These are phyloP conservation scores for Karalla daura DNA, from an alignment of 2,797 vertebrate genomes.

Conservation along the genomic window DNA sequence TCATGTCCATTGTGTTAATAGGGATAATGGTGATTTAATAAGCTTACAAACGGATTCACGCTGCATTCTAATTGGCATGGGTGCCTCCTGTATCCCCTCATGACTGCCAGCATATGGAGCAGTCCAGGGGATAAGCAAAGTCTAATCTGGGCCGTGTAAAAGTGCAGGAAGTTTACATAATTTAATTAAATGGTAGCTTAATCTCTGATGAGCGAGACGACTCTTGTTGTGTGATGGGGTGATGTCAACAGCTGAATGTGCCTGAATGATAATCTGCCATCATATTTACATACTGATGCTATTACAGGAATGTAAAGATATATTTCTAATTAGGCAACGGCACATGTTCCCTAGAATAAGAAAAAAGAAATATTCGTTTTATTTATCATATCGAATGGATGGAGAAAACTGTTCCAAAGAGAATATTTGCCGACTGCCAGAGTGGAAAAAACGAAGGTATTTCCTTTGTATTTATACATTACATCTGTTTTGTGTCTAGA, in stretches of 20 bases:
- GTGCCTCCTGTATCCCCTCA: slow-evolving; percentile 23
- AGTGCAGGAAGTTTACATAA: slow-evolving; percentile 8
- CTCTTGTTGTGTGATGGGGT: slow-evolving; percentile 1
- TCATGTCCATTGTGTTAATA: slow-evolving; percentile 73
- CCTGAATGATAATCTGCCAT: neutral
- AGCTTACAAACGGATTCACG: slow-evolving; percentile 66
- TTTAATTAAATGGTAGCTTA: slow-evolving; percentile 11
- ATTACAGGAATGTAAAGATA: neutral
- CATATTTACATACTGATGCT: neutral
- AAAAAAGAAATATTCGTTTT: neutral
- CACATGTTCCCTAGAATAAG: neutral
- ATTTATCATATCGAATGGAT: neutral
- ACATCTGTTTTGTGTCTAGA: slow-evolving; percentile 1
- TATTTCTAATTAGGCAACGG: neutral
- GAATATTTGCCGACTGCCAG: slow-evolving; percentile 9
- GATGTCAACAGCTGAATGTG: neutral
- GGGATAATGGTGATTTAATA: slow-evolving; percentile 75
- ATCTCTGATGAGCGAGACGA: neutral
- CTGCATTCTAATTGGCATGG: slow-evolving; percentile 62
- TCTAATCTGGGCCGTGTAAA: slow-evolving; percentile 21
- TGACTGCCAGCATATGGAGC: slow-evolving; percentile 38
- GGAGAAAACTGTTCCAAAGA: neutral
- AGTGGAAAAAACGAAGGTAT: slow-evolving; percentile 5
- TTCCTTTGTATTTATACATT: slow-evolving; percentile 3
- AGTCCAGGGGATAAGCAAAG: slow-evolving; percentile 36